These are phyloP conservation scores for Calycopis cecrops DNA, from an alignment of 1,140 invertebrate genomes.

Conservation along the genomic window DNA sequence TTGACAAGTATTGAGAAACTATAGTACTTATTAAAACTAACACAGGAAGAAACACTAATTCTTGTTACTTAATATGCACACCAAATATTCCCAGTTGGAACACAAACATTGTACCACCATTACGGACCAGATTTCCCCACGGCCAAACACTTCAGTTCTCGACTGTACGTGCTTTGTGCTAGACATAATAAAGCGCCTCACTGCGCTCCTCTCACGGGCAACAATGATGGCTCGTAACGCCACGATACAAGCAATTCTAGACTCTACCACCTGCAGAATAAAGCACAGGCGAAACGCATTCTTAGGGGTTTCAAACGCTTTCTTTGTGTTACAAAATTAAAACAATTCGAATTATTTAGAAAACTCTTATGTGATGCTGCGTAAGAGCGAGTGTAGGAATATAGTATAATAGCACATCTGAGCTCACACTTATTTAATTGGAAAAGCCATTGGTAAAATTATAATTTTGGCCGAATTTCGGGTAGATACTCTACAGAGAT, in stretches of 20 bases:
- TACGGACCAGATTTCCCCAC: no score
- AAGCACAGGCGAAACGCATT: slow-evolving; percentile 12
- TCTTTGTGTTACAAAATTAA: slow-evolving; percentile 32
- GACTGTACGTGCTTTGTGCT: slow-evolving; percentile 36
- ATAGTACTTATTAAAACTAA: no score
- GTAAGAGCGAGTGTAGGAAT: background rate
- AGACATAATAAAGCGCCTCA: slow-evolving; percentile 53
- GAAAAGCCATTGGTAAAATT: no score
- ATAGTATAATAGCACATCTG: background rate
- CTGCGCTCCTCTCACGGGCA: slow-evolving; percentile 27
- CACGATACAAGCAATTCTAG: background rate
- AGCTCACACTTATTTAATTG: no score
- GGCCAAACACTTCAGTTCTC: slow-evolving; percentile 15
- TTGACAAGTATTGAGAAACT: no score
- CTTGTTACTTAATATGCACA: no score
- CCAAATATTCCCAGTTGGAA: no score
- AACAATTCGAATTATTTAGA: slow-evolving; percentile 1
- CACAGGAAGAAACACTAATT: no score
- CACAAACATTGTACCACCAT: no score
- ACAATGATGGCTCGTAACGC: no score
- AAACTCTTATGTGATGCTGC: background rate
- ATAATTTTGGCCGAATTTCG: no score
- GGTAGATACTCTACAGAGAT: no score
- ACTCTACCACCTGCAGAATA: background rate
- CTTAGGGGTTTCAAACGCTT: slow-evolving; percentile 32